These are phyloP conservation scores for Anarrhichthys ocellatus DNA, from an alignment of 2,113 vertebrate species.

Conservation along the genomic window DNA sequence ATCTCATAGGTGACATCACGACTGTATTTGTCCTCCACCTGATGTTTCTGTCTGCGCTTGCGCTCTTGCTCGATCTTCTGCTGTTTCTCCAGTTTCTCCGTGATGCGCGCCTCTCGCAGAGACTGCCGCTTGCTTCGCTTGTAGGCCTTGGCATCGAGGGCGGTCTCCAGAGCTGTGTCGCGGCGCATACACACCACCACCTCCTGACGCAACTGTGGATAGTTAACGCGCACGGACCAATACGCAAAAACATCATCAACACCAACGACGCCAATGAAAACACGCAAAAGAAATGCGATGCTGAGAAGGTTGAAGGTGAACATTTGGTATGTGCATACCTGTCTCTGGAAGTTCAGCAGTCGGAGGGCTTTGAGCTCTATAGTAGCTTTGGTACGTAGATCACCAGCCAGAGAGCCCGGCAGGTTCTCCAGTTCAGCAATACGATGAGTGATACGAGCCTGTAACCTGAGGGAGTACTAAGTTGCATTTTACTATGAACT, in stretches of 20 bases:
- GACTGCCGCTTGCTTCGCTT: constrained; percentile 97
- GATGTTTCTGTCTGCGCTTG: constrained; percentile 84
- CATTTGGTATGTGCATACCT: constrained; percentile 77
- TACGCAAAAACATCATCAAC: background rate
- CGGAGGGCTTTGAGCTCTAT: constrained; percentile 97
- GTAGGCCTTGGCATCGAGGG: constrained; percentile 95
- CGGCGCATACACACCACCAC: constrained; percentile 97
- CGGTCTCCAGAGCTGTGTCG: constrained; percentile 93
- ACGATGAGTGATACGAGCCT: constrained; percentile 94
- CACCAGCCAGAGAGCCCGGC: constrained; percentile 93
- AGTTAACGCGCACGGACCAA: background rate
- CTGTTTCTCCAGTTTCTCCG: constrained; percentile 97
- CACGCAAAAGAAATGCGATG: background rate
- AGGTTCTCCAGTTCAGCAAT: constrained; percentile 97
- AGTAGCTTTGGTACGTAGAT: constrained; percentile 97
- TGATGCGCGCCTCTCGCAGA: constrained; percentile 93
- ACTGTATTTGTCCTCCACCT: constrained; percentile 78
- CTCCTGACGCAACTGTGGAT: constrained; percentile 90
- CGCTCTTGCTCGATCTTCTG: constrained; percentile 92
- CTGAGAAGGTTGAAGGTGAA: background rate
- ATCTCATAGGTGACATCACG: background rate
- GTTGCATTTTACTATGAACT: background rate
- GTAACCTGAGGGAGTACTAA: constrained; percentile 82
- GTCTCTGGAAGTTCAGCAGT: constrained; percentile 97
- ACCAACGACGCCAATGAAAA: background rate